These are phyloP conservation scores for Trogon melanurus DNA, from an alignment of 2,113 vertebrate species.

Conservation along the genomic window DNA sequence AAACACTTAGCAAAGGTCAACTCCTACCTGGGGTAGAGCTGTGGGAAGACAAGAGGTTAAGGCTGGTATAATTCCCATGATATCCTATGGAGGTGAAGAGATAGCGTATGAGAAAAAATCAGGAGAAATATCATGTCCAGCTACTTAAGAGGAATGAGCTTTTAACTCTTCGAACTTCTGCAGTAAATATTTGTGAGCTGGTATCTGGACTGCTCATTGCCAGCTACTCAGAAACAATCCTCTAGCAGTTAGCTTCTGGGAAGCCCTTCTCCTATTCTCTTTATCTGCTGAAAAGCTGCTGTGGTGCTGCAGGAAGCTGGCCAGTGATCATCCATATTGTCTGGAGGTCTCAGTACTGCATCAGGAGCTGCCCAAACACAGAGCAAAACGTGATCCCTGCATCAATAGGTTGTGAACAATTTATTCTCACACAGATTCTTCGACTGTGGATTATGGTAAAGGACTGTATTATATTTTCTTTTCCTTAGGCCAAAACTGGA, in stretches of 20 bases:
- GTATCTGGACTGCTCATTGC: neutral
- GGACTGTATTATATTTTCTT: neutral
- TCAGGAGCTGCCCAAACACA: neutral
- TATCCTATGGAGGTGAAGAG: neutral
- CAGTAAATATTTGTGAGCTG: slow-evolving; percentile 26
- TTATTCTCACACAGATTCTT: neutral
- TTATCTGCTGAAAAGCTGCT: neutral
- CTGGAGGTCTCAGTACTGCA: neutral
- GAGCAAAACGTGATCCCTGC: neutral
- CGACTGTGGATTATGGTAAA: neutral
- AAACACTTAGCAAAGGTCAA: slow-evolving; percentile 49
- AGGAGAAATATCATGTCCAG: neutral
- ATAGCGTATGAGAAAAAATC: slow-evolving; percentile 6
- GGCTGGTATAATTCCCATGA: slow-evolving; percentile 35
- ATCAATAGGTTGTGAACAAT: neutral
- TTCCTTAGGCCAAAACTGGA: neutral
- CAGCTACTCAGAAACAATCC: slow-evolving; percentile 9
- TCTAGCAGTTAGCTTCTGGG: neutral
- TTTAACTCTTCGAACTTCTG: slow-evolving; percentile 29
- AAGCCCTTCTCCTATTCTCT: neutral
- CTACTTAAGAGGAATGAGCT: slow-evolving; percentile 22
- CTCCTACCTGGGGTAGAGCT: slow-evolving; percentile 39
- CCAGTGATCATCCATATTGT: neutral
- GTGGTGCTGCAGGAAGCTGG: neutral
- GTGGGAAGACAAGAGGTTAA: slow-evolving; percentile 57